These are phyloP conservation scores for Smithornis capensis DNA, from an alignment of 2,113 vertebrate genomes.

Conservation along the genomic window DNA sequence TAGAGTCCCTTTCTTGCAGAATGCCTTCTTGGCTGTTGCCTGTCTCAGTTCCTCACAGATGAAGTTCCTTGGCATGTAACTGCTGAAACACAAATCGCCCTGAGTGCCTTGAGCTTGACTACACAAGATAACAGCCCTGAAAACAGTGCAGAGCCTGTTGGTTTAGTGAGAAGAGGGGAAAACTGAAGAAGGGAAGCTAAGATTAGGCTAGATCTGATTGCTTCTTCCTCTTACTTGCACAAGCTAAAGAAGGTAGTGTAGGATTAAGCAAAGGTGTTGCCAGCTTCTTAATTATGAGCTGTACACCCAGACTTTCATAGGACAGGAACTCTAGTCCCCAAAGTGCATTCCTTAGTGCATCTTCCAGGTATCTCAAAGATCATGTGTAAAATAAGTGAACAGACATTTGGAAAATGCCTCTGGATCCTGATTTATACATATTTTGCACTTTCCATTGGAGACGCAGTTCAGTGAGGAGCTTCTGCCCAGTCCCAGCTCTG, in stretches of 20 bases:
- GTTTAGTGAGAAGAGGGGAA: neutral
- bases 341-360: neutral
- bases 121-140: neutral
- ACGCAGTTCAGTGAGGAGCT: neutral
- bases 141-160: neutral
- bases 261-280: neutral
- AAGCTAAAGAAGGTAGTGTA: accelerated
- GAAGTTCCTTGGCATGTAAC: neutral
- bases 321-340: neutral
- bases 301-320: neutral
- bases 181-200: neutral
- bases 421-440: neutral
- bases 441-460: accelerated
- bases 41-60: neutral
- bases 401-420: neutral
- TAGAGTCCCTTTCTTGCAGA: neutral
- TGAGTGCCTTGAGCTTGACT: neutral
- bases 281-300: neutral
- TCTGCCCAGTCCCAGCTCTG: neutral
- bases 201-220: neutral
- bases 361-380: neutral
- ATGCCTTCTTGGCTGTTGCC: neutral
- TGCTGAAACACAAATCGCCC: neutral
- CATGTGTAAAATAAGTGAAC: neutral
- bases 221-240: neutral